Conservation (phyloP, 1,140 invertebrate species). For the Drosophila pandora region DNA sequence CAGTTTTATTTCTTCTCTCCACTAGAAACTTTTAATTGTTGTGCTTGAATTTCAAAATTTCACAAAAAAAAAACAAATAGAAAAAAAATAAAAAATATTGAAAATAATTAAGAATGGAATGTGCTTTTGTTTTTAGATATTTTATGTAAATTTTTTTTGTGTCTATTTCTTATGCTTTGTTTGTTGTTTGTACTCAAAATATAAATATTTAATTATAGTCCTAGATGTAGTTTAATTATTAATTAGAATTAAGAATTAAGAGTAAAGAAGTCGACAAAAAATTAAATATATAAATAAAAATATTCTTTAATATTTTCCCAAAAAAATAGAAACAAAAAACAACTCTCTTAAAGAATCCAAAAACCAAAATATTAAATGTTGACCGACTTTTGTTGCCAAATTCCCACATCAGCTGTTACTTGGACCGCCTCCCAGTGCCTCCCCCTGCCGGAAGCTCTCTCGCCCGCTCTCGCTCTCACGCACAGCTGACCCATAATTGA, state of each 20-base stretch:
- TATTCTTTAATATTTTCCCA: not conserved
- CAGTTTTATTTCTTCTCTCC: constrained; percentile 46
- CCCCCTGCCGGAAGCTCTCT: constrained; percentile 18
- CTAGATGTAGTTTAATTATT: constrained; percentile 16
- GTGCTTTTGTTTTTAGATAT: constrained; percentile 81
- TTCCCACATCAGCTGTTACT: constrained; percentile 49
- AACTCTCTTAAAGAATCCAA: constrained; percentile 20
- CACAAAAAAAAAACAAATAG: constrained; percentile 1
- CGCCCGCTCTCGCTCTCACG: constrained; percentile 53
- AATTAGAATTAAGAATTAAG: constrained; percentile 5
- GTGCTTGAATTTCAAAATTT: constrained; percentile 51
- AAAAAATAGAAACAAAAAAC: not conserved
- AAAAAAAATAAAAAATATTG: not conserved
- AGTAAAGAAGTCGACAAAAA: not conserved
- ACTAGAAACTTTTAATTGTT: constrained; percentile 69
- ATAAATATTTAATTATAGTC: not conserved
- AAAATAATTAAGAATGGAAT: constrained; percentile 63
- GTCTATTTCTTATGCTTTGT: constrained; percentile 63
- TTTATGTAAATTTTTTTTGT: constrained; percentile 72
- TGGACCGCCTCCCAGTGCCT: constrained; percentile 13
- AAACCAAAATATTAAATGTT: constrained; percentile 28
- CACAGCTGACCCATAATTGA: constrained; percentile 81
- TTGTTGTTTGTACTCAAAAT: constrained; percentile 56
- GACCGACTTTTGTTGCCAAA: constrained; percentile 39
- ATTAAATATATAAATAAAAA: too few relatives aligned